These are phyloP conservation scores for Campoplex capitator DNA, from an alignment of 2,888 invertebrate genomes.

Conservation along the genomic window DNA sequence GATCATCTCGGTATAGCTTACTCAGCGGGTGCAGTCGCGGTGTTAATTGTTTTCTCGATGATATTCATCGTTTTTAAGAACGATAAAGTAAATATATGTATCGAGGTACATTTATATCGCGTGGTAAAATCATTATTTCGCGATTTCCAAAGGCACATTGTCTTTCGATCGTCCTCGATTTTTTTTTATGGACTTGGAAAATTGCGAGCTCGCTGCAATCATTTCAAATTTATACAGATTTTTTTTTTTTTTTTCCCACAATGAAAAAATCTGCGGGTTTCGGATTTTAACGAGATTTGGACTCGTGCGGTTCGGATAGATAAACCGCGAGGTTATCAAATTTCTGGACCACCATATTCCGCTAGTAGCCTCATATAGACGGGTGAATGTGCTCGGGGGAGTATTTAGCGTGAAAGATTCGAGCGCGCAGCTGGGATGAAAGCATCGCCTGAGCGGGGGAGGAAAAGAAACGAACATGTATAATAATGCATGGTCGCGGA, in stretches of 20 bases:
- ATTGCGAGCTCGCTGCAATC: background rate
- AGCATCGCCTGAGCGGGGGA: conserved; percentile 13
- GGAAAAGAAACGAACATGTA: conserved; percentile 8
- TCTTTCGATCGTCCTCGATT: background rate
- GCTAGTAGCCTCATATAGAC: conserved; percentile 15
- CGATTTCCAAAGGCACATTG: background rate
- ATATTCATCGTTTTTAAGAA: conserved; percentile 19
- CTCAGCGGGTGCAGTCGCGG: conserved; percentile 29
- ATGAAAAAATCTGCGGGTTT: background rate
- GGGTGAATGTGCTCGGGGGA: conserved; percentile 21
- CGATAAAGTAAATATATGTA: background rate
- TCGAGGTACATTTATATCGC: background rate
- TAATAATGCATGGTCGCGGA: conserved; percentile 56
- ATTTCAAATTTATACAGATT: conserved; percentile 1
- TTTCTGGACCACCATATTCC: conserved; percentile 28
- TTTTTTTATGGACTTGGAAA: background rate
- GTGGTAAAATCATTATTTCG: background rate
- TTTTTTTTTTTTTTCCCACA: background rate
- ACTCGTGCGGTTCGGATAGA: conserved; percentile 18
- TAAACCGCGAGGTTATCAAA: conserved; percentile 38
- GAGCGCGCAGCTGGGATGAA: conserved; percentile 45
- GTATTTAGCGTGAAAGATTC: conserved; percentile 61
- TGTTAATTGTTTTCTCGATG: conserved; percentile 47
- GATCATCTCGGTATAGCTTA: conserved; percentile 49
- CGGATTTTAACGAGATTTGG: conserved; percentile 26